These are phyloP conservation scores for Girardinichthys multiradiatus DNA, from an alignment of 2,113 vertebrate species.

Conservation along the genomic window DNA sequence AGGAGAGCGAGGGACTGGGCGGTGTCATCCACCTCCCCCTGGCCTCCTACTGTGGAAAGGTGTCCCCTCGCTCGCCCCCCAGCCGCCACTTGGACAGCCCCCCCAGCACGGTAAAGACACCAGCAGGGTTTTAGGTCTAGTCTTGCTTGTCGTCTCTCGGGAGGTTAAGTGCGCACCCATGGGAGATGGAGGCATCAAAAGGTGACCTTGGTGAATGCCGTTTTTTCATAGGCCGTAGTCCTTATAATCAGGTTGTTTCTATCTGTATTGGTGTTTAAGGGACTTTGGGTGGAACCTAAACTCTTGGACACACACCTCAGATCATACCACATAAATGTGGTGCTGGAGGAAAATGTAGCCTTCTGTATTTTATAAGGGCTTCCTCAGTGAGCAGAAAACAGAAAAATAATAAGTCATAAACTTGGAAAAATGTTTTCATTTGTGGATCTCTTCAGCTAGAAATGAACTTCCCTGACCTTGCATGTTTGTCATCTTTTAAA, in stretches of 20 bases:
- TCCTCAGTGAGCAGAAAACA: not conserved
- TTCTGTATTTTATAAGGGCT: not conserved
- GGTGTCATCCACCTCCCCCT: constrained; percentile 98
- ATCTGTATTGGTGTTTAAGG: not conserved
- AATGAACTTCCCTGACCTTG: constrained; percentile 1
- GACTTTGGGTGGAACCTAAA: not conserved
- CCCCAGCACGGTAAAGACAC: constrained; percentile 80
- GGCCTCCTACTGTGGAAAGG: constrained; percentile 96
- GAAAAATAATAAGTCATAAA: not conserved
- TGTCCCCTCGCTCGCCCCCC: constrained; percentile 88
- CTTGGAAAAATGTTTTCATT: not conserved
- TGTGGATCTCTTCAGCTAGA: constrained; percentile 15
- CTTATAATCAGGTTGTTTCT: not conserved
- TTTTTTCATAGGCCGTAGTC: not conserved
- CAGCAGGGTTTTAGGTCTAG: accelerated
- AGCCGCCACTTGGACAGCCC: constrained; percentile 89
- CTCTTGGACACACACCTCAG: no score
- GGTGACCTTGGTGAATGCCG: not conserved
- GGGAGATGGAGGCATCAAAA: not conserved
- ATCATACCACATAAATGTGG: not conserved
- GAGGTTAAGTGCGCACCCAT: not conserved
- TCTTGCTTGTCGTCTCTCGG: not conserved
- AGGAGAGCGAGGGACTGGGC: constrained; percentile 92
- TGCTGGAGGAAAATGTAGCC: no score
- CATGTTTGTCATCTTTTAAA: constrained; percentile 2